Evolutionary conservation across 2,888 invertebrate species (phyloP).

Genomic region (Acrocera orbiculus): DNA sequence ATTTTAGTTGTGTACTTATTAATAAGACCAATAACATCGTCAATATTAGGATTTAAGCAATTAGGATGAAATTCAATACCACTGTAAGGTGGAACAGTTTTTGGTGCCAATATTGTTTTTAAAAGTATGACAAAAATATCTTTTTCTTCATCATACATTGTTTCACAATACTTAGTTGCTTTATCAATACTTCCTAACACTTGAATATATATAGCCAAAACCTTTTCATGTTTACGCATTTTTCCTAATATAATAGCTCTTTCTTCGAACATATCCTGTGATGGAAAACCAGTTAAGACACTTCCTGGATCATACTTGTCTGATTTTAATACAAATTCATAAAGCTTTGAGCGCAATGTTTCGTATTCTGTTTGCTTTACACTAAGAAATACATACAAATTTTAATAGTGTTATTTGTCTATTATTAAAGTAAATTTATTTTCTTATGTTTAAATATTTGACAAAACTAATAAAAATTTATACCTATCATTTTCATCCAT

Average conservation of each 20-base stretch:
- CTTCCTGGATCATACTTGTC: constrained; percentile 69
- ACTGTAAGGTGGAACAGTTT: constrained; percentile 25
- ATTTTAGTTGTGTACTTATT: constrained; percentile 72
- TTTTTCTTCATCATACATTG: constrained; percentile 37
- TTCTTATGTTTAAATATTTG: background rate
- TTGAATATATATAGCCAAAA: constrained; percentile 79
- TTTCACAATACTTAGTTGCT: constrained; percentile 73
- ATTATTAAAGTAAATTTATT: background rate
- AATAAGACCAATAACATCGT: constrained; percentile 60
- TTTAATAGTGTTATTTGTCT: background rate
- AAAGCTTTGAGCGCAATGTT: constrained; percentile 39
- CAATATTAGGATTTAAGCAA: constrained; percentile 53
- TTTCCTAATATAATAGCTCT: constrained; percentile 86
- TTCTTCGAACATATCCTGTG: constrained; percentile 73
- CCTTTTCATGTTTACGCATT: constrained; percentile 79
- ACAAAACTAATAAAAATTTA: background rate
- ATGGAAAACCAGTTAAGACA: constrained; percentile 71
- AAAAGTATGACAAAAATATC: constrained; percentile 23
- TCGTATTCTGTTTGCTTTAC: constrained; percentile 14
- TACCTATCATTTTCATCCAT: constrained; percentile 7
- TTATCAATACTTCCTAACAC: constrained; percentile 66
- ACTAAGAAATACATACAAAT: background rate
- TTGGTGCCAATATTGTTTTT: constrained; percentile 36
- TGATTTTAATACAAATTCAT: constrained; percentile 67
- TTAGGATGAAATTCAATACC: constrained; percentile 36